Evolutionary conservation across 1,140 invertebrate genomes (phyloP), one percentile per base, ranked within the genome.

Genomic region (Bombus consobrinus): DNA sequence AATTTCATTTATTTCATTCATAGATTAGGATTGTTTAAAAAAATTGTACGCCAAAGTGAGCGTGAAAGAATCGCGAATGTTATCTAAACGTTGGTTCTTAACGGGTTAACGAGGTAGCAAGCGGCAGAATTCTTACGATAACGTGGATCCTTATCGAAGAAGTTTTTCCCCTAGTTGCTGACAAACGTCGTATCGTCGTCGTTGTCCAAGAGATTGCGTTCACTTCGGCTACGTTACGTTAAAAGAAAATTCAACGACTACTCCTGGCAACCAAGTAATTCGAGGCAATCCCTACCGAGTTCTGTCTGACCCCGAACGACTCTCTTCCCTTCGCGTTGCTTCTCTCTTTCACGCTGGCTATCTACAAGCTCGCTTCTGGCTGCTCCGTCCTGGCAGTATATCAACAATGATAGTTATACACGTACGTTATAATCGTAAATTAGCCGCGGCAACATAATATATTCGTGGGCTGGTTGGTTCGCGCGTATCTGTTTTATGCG

Each of bases 401-500:
- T 94, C 95, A 95, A 95, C 94, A 95, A 95, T 94, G 95, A 95
- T 95, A 95, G 94, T 95, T 95, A 95, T 95, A 95, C 93, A 95
- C 94, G 94, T 95, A 94, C 94, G 94, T 95, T 95, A 95, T 95
- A 95, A 95, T 95, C 95, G 95, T 95, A 95, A 95, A 95, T 95
- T 95, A 95, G 94, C 93, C 93, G 91, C 92, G 91, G 95, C 94
- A 95, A 95, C 95, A 95, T 95, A 95, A 95, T 95, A 95, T 95
- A 95, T 95, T 95, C 95, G 94, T 93, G 94, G 91, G 94, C 90
- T 88, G 94, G 93, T 93, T 93, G 93, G 91, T 94, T 95, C 94
- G 94, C 94, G 94, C 94, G 94, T 95, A 95, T 95, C 94, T 95
- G 94, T 95, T 95, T 95, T 95, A 95, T 95, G 95, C 94, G 93